phyloP scores from a whole-genome alignment of 2,113 vertebrate genomes.

The Fulica atra region DNA sequence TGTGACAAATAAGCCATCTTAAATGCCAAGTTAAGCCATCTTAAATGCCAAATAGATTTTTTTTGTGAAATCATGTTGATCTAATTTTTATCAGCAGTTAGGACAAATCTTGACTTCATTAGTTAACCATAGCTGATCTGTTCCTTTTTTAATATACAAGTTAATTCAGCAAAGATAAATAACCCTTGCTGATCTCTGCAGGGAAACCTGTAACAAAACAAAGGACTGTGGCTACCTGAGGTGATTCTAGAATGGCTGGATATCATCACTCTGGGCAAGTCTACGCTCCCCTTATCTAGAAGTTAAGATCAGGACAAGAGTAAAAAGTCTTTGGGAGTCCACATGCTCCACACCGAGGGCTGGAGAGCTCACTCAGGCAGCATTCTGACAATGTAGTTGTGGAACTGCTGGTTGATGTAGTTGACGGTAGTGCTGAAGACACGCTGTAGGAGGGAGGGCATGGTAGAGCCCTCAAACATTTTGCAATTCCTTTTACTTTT shows the following conservation, averaged over 20 bases:
- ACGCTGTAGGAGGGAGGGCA: no score
- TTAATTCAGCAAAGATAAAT: neutral
- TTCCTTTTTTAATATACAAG: neutral
- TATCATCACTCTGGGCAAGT: neutral
- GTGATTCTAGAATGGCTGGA: neutral
- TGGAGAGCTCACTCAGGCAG: neutral
- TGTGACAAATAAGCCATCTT: neutral
- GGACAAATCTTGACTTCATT: neutral
- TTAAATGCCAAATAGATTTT: neutral
- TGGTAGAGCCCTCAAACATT: neutral
- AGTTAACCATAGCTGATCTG: neutral
- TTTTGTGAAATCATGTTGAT: neutral
- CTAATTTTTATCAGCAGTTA: neutral
- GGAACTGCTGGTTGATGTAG: no score
- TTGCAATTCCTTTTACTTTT: neutral
- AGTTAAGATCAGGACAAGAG: neutral
- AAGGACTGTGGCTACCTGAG: neutral
- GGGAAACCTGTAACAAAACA: neutral
- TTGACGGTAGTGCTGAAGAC: no score
- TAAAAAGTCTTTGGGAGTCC: neutral
- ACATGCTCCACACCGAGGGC: fast-evolving
- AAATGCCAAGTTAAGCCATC: neutral
- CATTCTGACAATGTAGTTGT: no score
- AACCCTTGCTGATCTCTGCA: neutral
- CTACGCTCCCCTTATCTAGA: neutral